A percentile compares a stretch with the other conserved stretches of the same genome.
phyloP scores from a whole-genome alignment of 2,113 vertebrate species.

The Amazona vittata region DNA sequence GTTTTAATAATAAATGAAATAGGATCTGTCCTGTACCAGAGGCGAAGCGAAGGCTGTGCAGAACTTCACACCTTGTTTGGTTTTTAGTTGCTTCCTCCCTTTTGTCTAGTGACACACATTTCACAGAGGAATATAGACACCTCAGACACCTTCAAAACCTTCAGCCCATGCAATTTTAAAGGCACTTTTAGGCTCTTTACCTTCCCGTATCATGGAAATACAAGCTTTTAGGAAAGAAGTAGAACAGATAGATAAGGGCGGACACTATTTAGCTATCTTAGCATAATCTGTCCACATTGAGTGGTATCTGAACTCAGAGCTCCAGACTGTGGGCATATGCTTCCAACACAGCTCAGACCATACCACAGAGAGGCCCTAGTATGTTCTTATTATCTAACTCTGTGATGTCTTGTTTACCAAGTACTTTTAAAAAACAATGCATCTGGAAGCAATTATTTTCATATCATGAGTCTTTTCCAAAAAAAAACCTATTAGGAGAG shows the following conservation, averaged over 20 bases:
- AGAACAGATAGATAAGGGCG: background rate
- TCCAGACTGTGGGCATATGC: background rate
- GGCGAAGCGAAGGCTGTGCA: background rate
- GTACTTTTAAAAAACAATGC: background rate
- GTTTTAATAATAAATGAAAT: conserved; percentile 31
- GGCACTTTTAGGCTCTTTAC: background rate
- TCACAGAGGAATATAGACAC: background rate
- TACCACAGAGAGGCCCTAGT: background rate
- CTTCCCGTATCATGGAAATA: background rate
- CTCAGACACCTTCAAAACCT: background rate
- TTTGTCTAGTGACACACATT: background rate
- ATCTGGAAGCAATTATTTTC: background rate
- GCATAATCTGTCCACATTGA: background rate
- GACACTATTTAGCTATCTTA: background rate
- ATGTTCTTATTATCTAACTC: background rate
- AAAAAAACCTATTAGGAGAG: background rate
- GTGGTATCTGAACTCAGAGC: background rate
- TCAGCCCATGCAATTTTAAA: conserved; percentile 40
- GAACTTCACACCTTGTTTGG: background rate
- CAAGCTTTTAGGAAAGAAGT: background rate
- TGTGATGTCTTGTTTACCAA: background rate
- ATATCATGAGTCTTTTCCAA: background rate
- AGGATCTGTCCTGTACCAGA: background rate
- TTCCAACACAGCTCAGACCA: background rate
- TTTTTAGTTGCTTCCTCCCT: conserved; percentile 25